A percentile compares a stretch with the other conserved stretches of the same genome.
phyloP scores from a whole-genome alignment of 2,797 vertebrate genomes.

The Picus viridis region DNA sequence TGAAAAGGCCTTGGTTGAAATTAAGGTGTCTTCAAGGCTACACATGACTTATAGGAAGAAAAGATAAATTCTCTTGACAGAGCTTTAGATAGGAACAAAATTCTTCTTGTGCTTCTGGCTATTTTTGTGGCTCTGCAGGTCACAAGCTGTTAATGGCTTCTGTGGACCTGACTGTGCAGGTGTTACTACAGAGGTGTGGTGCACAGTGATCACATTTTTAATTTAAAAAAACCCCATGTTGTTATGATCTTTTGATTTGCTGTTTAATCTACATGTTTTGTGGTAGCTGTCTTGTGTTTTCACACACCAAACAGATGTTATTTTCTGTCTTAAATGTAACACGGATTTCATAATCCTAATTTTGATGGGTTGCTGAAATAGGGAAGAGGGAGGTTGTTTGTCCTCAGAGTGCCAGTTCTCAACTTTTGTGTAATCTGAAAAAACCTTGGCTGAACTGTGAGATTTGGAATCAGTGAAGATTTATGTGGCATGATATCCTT shows the following conservation, averaged over 20 bases:
- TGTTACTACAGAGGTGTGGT: not conserved
- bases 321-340: slow-evolving; percentile 30
- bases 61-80: not conserved
- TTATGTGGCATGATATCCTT: not conserved
- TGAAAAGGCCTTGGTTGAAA: not conserved
- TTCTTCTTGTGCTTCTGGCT: not conserved
- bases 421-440: not conserved
- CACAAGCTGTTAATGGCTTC: not conserved
- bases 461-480: not conserved
- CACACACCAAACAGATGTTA: slow-evolving; percentile 27
- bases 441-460: not conserved
- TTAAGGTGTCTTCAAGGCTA: not conserved
- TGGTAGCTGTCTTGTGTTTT: slow-evolving; percentile 9
- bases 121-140: not conserved
- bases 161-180: not conserved
- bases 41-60: not conserved
- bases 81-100: not conserved
- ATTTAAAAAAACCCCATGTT: not conserved
- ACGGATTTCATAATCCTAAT: not conserved
- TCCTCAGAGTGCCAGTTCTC: not conserved
- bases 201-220: not conserved
- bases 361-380: slow-evolving; percentile 15
- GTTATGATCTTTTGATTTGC: not conserved
- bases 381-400: not conserved
- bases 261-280: not conserved